Evolutionary conservation across 2,797 vertebrate genomes (phyloP), one percentile per base, ranked within the genome.

Genomic region (Gephyroberyx darwinii): DNA sequence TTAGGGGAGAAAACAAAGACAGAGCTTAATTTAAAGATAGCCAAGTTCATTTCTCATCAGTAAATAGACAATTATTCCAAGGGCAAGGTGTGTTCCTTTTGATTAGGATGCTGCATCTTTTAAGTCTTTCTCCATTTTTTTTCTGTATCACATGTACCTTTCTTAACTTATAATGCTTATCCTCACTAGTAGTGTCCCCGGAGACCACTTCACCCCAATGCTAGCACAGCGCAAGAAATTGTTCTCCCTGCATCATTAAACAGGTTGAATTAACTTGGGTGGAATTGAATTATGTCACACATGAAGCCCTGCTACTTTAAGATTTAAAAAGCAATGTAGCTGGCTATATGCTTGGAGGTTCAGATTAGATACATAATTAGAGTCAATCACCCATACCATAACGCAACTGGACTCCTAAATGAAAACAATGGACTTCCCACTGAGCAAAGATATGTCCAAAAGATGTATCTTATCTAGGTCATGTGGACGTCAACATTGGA

Each of bases 221-320:
- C 84, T 85, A 82, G 86, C 87, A 83, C 77, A 71, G 79, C 82
- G 56, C 87, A 91, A 91, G 66, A 91, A 93, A 91, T 80, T 81
- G 87, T 90, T 91, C 86, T 90, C 81, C 78, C 84, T 88, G 92
- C 91, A 91, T 90, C 92, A 93, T 93, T 93, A 92, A 92, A 91
- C 91, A 88, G 81, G 89, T 84, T 89, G 88, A 93, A 93, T 93
- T 91, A 93, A 90, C 88, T 92, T 76, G 81, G 89, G 71, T 85
- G 75, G 85, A 91, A 91, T 91, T 91, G 89, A 93, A 92, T 93
- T 91, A 91, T 91, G 89, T 92, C 90, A 93, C 91, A 93, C 90
- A 88, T 89, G 86, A 89, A 80, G 83, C 88, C 81, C 82, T 84
- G 80, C 86, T 70, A 88, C 86, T 89, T 81, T 64, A 75, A 89